These are phyloP conservation scores for Urocyon cinereoargenteus DNA, from an alignment of 2,797 vertebrate species.

Conservation along the genomic window DNA sequence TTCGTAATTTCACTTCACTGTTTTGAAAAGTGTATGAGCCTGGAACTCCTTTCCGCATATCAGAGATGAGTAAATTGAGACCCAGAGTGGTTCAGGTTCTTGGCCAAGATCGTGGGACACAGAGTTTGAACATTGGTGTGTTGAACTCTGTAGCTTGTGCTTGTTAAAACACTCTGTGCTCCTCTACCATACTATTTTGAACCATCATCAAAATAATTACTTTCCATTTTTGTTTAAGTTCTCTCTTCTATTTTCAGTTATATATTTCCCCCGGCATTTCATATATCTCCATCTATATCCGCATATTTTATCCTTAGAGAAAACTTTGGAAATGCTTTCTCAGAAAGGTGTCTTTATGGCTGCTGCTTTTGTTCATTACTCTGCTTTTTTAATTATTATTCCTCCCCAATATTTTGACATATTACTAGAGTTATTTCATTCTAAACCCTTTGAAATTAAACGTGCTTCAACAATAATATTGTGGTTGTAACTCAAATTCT, in stretches of 20 bases:
- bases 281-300: neutral
- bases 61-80: accelerated
- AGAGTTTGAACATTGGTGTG: neutral
- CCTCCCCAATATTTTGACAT: neutral
- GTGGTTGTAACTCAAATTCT: neutral
- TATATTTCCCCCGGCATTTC: neutral
- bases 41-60: neutral
- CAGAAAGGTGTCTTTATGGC: neutral
- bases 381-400: neutral
- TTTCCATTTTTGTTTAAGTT: neutral
- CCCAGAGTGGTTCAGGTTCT: accelerated
- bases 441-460: neutral
- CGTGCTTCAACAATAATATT: neutral
- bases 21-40: neutral
- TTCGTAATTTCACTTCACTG: neutral
- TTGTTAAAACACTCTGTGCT: neutral
- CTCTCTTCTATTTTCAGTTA: neutral
- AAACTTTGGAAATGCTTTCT: neutral
- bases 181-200: neutral
- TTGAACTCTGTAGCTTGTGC: neutral
- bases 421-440: neutral
- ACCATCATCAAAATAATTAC: neutral
- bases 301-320: neutral
- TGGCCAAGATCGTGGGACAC: neutral
- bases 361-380: neutral